Percentiles rank a stretch among this genome's conserved stretches.
Conservation (phyloP, 2,888 invertebrate species). For the Helleia helle region DNA sequence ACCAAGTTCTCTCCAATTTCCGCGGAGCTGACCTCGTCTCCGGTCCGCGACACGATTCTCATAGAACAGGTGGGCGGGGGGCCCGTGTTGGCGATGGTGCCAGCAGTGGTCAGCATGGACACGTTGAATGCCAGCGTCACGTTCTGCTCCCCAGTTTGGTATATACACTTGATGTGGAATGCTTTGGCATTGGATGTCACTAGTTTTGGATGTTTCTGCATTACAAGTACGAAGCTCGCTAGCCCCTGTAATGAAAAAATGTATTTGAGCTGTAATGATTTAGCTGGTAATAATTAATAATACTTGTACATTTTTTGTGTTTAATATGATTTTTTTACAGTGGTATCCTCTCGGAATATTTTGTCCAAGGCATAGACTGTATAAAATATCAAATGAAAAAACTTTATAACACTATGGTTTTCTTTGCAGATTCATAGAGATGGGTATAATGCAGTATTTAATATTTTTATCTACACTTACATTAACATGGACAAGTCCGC, state of each 20-base stretch:
- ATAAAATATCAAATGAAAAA: no score
- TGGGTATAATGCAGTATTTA: no score
- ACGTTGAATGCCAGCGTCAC: conserved; percentile 95
- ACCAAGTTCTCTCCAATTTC: conserved; percentile 93
- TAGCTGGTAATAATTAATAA: no score
- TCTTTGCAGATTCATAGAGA: no score
- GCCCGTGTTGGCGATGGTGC: conserved; percentile 95
- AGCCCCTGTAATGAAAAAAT: conserved; percentile 83
- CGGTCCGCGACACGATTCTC: conserved; percentile 90
- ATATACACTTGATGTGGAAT: conserved; percentile 96
- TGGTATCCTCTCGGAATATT: no score
- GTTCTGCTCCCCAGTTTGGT: conserved; percentile 94
- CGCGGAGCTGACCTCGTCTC: conserved; percentile 91
- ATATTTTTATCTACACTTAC: conserved; percentile 64
- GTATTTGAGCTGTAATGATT: no score
- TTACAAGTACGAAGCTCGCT: conserved; percentile 93
- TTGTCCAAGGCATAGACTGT: no score
- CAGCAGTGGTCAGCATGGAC: conserved; percentile 95
- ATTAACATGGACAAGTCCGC: conserved; percentile 92
- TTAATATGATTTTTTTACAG: no score
- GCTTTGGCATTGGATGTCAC: conserved; percentile 96
- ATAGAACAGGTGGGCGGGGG: conserved; percentile 94
- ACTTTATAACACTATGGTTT: no score
- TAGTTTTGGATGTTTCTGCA: conserved; percentile 96
- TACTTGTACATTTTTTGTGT: no score